Conservation (phyloP, 2,113 vertebrate genomes). For the Chionodraco myersi region DNA sequence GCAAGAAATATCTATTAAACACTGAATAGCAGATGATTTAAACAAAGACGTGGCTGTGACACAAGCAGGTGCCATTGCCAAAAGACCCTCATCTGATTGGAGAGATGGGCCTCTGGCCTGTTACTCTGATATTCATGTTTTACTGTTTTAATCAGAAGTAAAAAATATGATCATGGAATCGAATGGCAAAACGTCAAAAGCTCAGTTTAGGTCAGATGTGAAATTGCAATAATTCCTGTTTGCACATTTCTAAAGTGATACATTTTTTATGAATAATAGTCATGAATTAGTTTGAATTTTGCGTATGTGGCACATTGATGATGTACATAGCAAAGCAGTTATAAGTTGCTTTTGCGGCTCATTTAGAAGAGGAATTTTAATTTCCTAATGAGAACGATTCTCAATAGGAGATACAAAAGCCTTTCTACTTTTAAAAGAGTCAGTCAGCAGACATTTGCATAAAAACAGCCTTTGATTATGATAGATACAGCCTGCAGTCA, state of each 20-base stretch:
- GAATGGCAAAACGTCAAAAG: not conserved
- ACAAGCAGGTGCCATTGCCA: not conserved
- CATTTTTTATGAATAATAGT: constrained; percentile 26
- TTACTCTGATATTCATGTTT: constrained; percentile 11
- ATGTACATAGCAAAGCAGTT: constrained; percentile 30
- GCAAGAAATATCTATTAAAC: constrained; percentile 5
- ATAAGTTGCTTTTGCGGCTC: constrained; percentile 58
- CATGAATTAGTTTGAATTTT: constrained; percentile 17
- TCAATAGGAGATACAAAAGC: constrained; percentile 73
- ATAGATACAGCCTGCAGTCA: constrained; percentile 74
- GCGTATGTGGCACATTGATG: constrained; percentile 39
- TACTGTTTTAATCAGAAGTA: not conserved
- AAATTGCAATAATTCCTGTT: not conserved
- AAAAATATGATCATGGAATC: not conserved
- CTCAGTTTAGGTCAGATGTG: constrained; percentile 12
- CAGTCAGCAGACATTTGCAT: constrained; percentile 80
- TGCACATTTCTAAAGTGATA: constrained; percentile 22
- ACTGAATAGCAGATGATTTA: too few species aligned
- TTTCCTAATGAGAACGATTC: constrained; percentile 75
- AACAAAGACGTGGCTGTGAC: constrained; percentile 18
- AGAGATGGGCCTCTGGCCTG: constrained; percentile 17
- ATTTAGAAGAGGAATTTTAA: constrained; percentile 65
- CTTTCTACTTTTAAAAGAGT: constrained; percentile 72
- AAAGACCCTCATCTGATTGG: not conserved
- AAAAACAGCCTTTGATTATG: constrained; percentile 78